phyloP scores from a whole-genome alignment of 2,888 invertebrate species.

The Netelia fuscicornis region DNA sequence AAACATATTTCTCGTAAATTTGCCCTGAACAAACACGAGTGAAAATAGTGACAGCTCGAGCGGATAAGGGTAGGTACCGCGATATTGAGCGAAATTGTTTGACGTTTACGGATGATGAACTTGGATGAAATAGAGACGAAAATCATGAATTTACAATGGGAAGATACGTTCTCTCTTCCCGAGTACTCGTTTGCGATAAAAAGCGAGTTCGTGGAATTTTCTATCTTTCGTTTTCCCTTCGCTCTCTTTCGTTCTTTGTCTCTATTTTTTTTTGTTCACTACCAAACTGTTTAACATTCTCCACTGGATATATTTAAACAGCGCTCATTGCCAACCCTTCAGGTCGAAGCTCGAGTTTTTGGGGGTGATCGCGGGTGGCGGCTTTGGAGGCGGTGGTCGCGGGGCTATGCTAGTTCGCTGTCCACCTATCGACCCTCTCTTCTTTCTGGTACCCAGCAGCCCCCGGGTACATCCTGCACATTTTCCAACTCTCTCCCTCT shows the following conservation, averaged over 20 bases:
- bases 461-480: slow-evolving; percentile 55
- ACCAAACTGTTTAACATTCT: slow-evolving; percentile 78
- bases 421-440: slow-evolving; percentile 82
- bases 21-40: slow-evolving; percentile 41
- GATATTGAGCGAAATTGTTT: slow-evolving; percentile 41
- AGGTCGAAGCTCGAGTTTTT: slow-evolving; percentile 46
- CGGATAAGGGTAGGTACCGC: slow-evolving; percentile 11
- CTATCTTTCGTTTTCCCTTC: slow-evolving; percentile 39
- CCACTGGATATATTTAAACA: slow-evolving; percentile 80
- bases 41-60: slow-evolving; percentile 36
- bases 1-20: slow-evolving; percentile 10
- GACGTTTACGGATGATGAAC: slow-evolving; percentile 39
- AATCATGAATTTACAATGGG: neutral
- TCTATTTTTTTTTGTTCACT: slow-evolving; percentile 46
- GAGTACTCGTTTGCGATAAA: neutral
- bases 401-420: slow-evolving; percentile 73
- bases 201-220: slow-evolving; percentile 4
- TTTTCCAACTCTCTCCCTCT: slow-evolving; percentile 48
- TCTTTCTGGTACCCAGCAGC: slow-evolving; percentile 63
- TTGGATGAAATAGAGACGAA: slow-evolving; percentile 19
- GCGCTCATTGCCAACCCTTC: slow-evolving; percentile 73
- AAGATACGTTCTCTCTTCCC: slow-evolving; percentile 4
- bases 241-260: neutral
- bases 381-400: slow-evolving; percentile 57
- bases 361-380: slow-evolving; percentile 44